These are phyloP conservation scores for Aspidoscelis tigris DNA, from an alignment of 2,113 vertebrate species.

Conservation along the genomic window DNA sequence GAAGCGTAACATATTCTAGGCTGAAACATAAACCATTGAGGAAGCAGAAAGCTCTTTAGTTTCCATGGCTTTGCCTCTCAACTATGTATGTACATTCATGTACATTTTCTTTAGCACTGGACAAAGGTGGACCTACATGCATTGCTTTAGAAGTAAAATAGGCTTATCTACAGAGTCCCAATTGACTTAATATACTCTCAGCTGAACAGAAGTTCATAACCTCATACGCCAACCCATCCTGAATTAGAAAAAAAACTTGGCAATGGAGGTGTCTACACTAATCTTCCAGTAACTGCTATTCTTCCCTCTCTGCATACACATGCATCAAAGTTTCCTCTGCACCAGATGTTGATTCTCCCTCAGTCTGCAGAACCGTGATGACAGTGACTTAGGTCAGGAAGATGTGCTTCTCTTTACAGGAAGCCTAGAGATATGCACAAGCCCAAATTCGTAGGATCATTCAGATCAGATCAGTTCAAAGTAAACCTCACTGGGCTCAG, in stretches of 20 bases:
- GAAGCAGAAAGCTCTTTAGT: conserved; percentile 4
- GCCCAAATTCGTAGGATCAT: too few species aligned
- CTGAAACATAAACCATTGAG: not conserved
- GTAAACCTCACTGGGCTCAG: too few species aligned
- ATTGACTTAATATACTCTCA: too few species aligned
- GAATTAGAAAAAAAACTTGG: not conserved
- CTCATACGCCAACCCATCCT: too few species aligned
- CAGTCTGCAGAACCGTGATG: not conserved
- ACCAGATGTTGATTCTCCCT: not conserved
- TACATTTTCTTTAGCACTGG: not conserved
- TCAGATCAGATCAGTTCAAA: too few species aligned
- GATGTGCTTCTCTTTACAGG: too few species aligned
- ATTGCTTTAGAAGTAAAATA: not conserved
- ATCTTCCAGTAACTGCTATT: not conserved
- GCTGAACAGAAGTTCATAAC: too few species aligned
- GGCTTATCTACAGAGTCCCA: not conserved
- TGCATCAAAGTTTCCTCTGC: not conserved
- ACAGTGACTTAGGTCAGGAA: too few species aligned
- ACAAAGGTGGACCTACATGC: too few species aligned
- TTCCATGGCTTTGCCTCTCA: not conserved
- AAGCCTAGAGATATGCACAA: too few species aligned
- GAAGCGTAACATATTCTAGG: conserved; percentile 29
- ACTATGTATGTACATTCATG: not conserved
- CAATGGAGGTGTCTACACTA: not conserved
- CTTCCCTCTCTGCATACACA: not conserved